Conservation (phyloP, 2,113 vertebrate genomes). For the Proterorhinus semilunaris region DNA sequence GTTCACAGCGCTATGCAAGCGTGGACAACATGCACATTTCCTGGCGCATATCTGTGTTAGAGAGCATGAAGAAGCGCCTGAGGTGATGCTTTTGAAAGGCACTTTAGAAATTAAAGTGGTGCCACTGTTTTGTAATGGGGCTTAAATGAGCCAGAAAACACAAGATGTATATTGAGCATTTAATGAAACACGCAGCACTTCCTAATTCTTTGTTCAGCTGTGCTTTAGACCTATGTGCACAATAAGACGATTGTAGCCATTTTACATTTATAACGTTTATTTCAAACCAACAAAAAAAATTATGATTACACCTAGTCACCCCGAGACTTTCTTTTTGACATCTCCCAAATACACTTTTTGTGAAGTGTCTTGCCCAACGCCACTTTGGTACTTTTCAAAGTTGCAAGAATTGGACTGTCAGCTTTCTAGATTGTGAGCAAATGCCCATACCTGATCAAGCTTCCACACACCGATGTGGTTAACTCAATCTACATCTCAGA, state of each 20-base stretch:
- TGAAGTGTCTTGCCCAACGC: neutral
- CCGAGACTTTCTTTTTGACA: no score
- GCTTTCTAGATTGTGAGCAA: no score
- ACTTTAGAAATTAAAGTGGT: slow-evolving; percentile 83
- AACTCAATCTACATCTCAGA: no score
- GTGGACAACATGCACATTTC: neutral
- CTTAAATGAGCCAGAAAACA: slow-evolving; percentile 86
- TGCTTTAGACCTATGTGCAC: slow-evolving; percentile 18
- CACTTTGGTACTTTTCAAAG: neutral
- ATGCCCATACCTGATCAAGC: no score
- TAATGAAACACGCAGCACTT: slow-evolving; percentile 76
- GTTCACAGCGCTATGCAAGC: slow-evolving; percentile 8
- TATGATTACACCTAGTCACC: neutral
- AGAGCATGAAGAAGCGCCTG: slow-evolving; percentile 65
- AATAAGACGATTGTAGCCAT: neutral
- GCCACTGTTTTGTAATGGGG: slow-evolving; percentile 82
- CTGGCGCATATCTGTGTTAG: slow-evolving; percentile 26
- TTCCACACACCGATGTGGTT: no score
- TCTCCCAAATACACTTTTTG: no score
- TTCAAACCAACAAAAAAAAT: neutral
- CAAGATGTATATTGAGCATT: slow-evolving; percentile 83
- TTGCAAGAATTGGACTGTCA: no score
- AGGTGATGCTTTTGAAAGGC: slow-evolving; percentile 79
- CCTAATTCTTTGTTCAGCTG: slow-evolving; percentile 64
- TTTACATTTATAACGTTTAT: slow-evolving; percentile 4